A percentile compares a stretch with the other conserved stretches of the same genome.
These are phyloP conservation scores for Xerus rutilus DNA, from an alignment of 2,797 vertebrate species.

Conservation along the genomic window DNA sequence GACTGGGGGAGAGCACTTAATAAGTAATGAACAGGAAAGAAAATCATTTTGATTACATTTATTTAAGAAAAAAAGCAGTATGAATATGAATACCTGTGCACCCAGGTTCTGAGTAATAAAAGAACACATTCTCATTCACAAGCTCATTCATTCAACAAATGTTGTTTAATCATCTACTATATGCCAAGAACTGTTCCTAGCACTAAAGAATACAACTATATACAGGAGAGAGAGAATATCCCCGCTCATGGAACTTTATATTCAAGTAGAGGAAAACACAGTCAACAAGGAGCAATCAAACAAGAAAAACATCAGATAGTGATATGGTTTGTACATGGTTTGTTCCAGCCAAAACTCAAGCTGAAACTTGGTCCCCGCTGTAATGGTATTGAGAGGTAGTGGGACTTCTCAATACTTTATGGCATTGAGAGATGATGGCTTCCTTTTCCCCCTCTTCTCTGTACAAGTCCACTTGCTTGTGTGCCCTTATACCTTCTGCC, in stretches of 20 bases:
- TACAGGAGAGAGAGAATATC: not conserved
- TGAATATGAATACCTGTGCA: constrained; percentile 39
- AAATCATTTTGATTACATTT: constrained; percentile 63
- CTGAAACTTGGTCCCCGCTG: not conserved
- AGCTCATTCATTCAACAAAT: constrained; percentile 57
- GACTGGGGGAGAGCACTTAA: not conserved
- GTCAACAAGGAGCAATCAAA: constrained; percentile 45
- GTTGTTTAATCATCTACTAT: constrained; percentile 40
- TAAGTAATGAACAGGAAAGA: constrained; percentile 61
- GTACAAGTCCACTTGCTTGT: not conserved
- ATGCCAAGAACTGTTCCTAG: constrained; percentile 1
- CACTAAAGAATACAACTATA: constrained; percentile 24
- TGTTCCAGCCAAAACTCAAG: not conserved
- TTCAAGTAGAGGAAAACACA: not conserved
- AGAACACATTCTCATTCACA: constrained; percentile 57
- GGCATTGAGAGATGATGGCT: not conserved
- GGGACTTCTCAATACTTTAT: not conserved
- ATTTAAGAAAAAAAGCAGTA: constrained; percentile 60
- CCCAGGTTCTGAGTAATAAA: constrained; percentile 52
- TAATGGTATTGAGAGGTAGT: not conserved
- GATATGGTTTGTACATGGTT: not conserved
- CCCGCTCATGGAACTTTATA: not conserved
- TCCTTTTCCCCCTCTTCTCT: not conserved
- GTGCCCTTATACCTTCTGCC: not conserved
- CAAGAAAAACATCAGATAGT: constrained; percentile 9